Conservation (phyloP, 2,888 invertebrate species). For the Norana najaformis region DNA sequence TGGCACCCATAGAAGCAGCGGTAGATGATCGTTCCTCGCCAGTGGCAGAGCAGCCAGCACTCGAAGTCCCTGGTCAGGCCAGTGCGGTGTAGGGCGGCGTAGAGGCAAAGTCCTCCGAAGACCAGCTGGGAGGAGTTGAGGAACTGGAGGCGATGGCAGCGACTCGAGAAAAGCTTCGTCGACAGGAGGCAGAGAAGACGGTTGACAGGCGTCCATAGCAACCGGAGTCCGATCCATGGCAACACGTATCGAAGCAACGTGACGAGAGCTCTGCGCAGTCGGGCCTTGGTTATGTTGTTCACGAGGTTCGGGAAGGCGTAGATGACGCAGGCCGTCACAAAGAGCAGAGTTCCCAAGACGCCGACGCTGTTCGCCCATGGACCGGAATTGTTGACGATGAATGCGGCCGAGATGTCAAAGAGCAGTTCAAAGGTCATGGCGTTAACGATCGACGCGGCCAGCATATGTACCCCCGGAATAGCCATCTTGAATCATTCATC, state of each 20-base stretch:
- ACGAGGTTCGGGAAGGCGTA: constrained; percentile 2
- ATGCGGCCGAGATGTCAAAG: neutral
- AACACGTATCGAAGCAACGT: neutral
- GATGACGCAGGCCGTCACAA: neutral
- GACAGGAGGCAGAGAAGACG: neutral
- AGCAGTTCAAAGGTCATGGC: neutral
- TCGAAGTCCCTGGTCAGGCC: neutral
- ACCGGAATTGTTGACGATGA: neutral
- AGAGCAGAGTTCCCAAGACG: neutral
- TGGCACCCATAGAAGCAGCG: neutral
- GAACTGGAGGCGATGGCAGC: neutral
- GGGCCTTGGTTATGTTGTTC: neutral
- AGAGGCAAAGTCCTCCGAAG: neutral
- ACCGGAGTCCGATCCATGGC: neutral
- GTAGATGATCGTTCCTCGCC: neutral
- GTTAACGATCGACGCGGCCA: neutral
- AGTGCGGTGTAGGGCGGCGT: neutral
- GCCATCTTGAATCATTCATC: neutral
- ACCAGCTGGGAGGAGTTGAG: neutral
- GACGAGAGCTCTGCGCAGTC: neutral
- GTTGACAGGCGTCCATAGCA: neutral
- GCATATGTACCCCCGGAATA: neutral
- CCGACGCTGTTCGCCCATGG: neutral
- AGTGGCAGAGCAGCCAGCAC: neutral
- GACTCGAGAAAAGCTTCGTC: neutral